Evolutionary conservation across 2,113 vertebrate genomes (phyloP).

Genomic region (Thomomys bottae): DNA sequence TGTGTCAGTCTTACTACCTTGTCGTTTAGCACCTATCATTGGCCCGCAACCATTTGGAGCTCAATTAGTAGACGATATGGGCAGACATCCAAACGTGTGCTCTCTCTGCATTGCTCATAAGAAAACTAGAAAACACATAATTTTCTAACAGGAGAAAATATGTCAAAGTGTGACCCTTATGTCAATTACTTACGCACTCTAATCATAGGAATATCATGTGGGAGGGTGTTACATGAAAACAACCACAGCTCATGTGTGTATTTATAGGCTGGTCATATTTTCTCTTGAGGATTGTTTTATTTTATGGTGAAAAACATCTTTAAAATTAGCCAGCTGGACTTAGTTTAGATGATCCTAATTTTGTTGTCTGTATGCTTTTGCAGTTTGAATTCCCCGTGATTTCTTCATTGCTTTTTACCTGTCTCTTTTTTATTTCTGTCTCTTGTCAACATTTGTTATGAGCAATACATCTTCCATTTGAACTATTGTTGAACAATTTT

Average conservation of each 20-base stretch:
- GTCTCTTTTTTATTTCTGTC: slow-evolving; percentile 18
- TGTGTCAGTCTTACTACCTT: neutral
- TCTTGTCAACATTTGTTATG: slow-evolving; percentile 22
- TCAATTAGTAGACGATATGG: neutral
- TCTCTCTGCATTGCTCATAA: neutral
- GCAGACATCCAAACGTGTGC: too few species aligned
- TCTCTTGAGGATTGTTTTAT: neutral
- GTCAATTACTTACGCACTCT: neutral
- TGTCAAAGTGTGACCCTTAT: neutral
- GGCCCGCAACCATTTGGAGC: too few species aligned
- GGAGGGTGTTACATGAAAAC: slow-evolving; percentile 1
- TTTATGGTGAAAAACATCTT: slow-evolving; percentile 12
- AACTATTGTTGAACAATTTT: neutral
- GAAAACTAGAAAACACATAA: neutral
- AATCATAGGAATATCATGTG: neutral
- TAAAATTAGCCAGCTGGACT: slow-evolving; percentile 43
- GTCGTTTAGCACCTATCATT: too few species aligned
- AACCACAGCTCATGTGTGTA: neutral
- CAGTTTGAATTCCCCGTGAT: slow-evolving; percentile 33
- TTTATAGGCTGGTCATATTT: neutral
- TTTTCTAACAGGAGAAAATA: neutral
- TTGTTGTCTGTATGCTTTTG: neutral
- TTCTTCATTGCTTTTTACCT: slow-evolving; percentile 2
- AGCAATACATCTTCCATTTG: slow-evolving; percentile 8
- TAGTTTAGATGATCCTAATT: neutral